phyloP scores from a whole-genome alignment of 2,888 invertebrate genomes.

The Heteropelma amictum region DNA sequence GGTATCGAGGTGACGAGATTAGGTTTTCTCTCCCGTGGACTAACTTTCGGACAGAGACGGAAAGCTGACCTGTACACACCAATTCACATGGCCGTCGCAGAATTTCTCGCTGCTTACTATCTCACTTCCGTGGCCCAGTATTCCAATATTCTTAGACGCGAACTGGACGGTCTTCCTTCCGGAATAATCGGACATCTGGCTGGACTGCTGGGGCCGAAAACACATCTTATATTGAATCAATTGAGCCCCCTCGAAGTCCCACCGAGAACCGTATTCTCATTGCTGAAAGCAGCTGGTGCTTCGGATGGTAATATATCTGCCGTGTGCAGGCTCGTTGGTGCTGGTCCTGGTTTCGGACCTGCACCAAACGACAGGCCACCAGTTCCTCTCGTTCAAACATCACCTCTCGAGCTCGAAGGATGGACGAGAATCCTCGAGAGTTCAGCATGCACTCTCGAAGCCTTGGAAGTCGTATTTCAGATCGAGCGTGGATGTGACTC shows the following conservation, averaged over 20 bases:
- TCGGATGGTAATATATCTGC: constrained; percentile 80
- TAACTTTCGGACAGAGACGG: constrained; percentile 77
- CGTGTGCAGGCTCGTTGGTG: constrained; percentile 79
- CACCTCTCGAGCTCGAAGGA: constrained; percentile 79
- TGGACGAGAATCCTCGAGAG: constrained; percentile 79
- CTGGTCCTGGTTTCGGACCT: constrained; percentile 77
- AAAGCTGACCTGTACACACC: constrained; percentile 78
- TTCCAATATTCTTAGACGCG: constrained; percentile 79
- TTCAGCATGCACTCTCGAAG: constrained; percentile 78
- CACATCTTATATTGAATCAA: constrained; percentile 79
- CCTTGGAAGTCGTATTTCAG: constrained; percentile 79
- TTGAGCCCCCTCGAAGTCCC: constrained; percentile 80
- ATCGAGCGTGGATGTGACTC: constrained; percentile 77
- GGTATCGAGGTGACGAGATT: constrained; percentile 76
- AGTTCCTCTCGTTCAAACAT: constrained; percentile 76
- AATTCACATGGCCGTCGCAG: constrained; percentile 79
- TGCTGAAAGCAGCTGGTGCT: constrained; percentile 80
- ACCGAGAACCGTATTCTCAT: constrained; percentile 79
- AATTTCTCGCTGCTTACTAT: constrained; percentile 80
- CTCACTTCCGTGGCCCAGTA: constrained; percentile 80
- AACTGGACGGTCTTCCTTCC: constrained; percentile 79
- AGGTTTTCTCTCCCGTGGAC: constrained; percentile 77
- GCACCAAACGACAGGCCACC: constrained; percentile 73
- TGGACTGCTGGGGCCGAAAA: constrained; percentile 79
- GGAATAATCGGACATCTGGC: constrained; percentile 79